A percentile compares a stretch with the other conserved stretches of the same genome.
Evolutionary conservation across 2,797 vertebrate genomes (phyloP).

Genomic region (Siniperca scherzeri): DNA sequence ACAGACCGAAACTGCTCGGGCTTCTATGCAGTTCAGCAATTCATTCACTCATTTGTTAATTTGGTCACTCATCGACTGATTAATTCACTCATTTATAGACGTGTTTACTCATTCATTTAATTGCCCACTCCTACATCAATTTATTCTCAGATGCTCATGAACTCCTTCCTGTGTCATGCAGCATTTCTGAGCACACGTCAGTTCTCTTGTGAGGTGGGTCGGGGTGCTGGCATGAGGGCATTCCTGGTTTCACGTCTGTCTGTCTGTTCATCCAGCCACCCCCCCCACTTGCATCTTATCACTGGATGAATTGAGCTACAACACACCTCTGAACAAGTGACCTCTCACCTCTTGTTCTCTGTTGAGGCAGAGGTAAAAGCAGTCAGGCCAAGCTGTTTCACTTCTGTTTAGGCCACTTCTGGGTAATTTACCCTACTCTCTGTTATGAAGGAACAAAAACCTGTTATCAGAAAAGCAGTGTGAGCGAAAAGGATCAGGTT

Average conservation of each 20-base stretch:
- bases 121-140: background rate
- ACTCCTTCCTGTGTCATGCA: slow-evolving; percentile 4
- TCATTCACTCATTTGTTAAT: background rate
- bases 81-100: background rate
- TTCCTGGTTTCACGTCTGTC: background rate
- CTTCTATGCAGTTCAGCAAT: slow-evolving; percentile 60
- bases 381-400: background rate
- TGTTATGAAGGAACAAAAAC: slow-evolving; percentile 40
- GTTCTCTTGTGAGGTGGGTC: background rate
- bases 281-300: background rate
- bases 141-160: slow-evolving; percentile 21
- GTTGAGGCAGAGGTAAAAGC: background rate
- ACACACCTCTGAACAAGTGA: slow-evolving; percentile 2
- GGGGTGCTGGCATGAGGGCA: background rate
- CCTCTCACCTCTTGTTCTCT: slow-evolving; percentile 7
- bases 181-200: background rate
- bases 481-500: slow-evolving; percentile 12
- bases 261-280: slow-evolving; percentile 1
- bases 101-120: background rate
- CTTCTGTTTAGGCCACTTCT: slow-evolving; percentile 1
- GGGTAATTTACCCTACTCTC: background rate
- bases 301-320: background rate
- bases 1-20: background rate
- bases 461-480: background rate
- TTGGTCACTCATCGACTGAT: background rate